Conservation (phyloP, 2,797 vertebrate genomes). For the Darevskia mixta region DNA sequence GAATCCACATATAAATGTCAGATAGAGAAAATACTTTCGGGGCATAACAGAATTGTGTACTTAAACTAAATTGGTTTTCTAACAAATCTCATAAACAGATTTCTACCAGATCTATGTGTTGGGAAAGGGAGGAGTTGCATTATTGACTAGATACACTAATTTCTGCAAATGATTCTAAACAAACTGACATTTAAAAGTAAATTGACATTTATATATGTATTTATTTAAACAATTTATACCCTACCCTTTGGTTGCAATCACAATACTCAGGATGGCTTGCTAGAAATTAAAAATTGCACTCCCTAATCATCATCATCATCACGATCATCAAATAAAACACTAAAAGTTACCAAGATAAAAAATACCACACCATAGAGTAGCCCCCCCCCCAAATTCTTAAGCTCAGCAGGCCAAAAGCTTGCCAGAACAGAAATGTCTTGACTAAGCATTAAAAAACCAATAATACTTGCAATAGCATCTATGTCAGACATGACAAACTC, state of each 20-base stretch:
- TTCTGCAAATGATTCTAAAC: background rate
- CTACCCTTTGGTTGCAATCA: background rate
- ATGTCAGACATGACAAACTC: too few relatives aligned
- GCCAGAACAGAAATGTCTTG: background rate
- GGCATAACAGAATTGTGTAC: slow-evolving; percentile 2
- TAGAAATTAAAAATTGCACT: background rate
- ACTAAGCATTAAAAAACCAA: too few relatives aligned
- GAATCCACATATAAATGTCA: slow-evolving; percentile 33
- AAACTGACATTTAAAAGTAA: background rate
- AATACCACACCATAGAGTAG: background rate
- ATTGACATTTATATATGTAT: background rate
- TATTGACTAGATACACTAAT: background rate
- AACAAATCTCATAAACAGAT: background rate
- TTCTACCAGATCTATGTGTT: background rate
- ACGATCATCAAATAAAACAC: background rate
- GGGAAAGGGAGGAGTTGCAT: too few relatives aligned
- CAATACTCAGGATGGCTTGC: background rate
- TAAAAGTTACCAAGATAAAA: background rate
- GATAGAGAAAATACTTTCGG: slow-evolving; percentile 34
- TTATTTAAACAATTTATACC: background rate
- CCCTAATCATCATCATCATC: too few relatives aligned
- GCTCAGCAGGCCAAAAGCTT: background rate
- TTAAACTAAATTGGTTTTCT: slow-evolving; percentile 27
- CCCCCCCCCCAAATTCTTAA: background rate
- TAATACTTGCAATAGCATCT: too few relatives aligned